Base-by-base conservation (phyloP, 2,113 vertebrate species). In the Hippocampus abdominalis region DNA sequence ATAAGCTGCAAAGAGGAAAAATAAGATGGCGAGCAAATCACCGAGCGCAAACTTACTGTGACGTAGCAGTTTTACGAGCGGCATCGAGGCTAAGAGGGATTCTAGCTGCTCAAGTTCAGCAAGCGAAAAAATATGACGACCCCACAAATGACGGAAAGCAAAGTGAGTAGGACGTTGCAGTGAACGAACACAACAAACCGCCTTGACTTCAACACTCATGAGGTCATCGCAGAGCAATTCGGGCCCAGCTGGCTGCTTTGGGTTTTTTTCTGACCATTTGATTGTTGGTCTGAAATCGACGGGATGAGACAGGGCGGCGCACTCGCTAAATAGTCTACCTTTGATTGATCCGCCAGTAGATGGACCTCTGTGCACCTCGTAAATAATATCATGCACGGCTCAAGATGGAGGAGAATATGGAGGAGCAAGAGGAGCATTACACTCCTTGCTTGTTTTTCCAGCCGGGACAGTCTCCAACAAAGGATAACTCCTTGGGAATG, bases 331-430 rank as follows among this genome's bases (percentile, higher is more conserved):
- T 73, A 82, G 85, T 79, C 81, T 8, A 32, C 36, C 68, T 83
- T 80, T 88, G 90, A 91, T 87, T 89, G 88, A 91, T 90, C 88
- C 84, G 81, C 82, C 83, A 82, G 80, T 91, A 91, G 89, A 89
- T 89, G 83, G 77, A 75, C 83, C 77, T 85, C 81, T 72, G 75
- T 78, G 84, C 81, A 82, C 74, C 85, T 89, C 87, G 84, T 90
- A 91, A 91, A 91, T 90, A 90, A 90, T 78, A 81, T 77, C 86
- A 90, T 88, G 82, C 87, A 87, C 87, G 78, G 80, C 77, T 83
- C 87, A 89, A 88, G 86, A 88, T 80, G 77, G 86, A 84, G 82
- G 81, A 81, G 86, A 89, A 88, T 86, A 88, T 80, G 77, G 86
- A 84, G 82, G 81, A 81, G 86, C 77, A 78, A 73, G 83, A 81